These are phyloP conservation scores for Champsocephalus esox DNA, from an alignment of 2,797 vertebrate species.

Conservation along the genomic window DNA sequence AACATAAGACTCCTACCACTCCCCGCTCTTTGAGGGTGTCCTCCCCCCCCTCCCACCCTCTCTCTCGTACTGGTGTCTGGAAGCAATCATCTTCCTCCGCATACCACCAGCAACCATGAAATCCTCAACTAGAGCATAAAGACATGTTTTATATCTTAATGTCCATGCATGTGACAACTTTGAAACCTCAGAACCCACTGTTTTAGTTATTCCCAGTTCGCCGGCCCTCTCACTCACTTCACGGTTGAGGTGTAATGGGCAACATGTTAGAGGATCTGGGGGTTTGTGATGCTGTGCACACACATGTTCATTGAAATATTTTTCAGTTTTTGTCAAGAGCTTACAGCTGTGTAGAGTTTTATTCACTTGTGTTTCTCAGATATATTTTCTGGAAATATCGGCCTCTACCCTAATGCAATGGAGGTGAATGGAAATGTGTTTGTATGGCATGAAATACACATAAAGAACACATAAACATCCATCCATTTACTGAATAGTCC, in stretches of 20 bases:
- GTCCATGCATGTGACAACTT: constrained; percentile 78
- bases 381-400: neutral
- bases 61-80: constrained; percentile 74
- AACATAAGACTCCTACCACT: constrained; percentile 44
- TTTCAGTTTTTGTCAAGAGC: neutral
- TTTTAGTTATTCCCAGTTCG: constrained; percentile 64
- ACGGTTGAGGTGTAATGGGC: constrained; percentile 25
- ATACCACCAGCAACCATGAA: constrained; percentile 82
- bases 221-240: constrained; percentile 45
- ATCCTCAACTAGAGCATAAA: constrained; percentile 79
- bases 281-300: neutral
- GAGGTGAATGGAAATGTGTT: neutral
- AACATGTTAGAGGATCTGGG: constrained; percentile 13
- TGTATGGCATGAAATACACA: neutral
- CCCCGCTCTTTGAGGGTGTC: constrained; percentile 50
- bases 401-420: too few relatives aligned
- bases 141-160: constrained; percentile 84
- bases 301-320: neutral
- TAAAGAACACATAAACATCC: neutral
- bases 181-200: constrained; percentile 66
- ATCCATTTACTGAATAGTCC: neutral
- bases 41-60: constrained; percentile 46
- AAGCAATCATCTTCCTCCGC: constrained; percentile 82
- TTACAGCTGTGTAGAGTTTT: neutral
- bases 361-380: neutral